These are phyloP conservation scores for Anarrhichthys ocellatus DNA, from an alignment of 2,113 vertebrate genomes.

Conservation along the genomic window DNA sequence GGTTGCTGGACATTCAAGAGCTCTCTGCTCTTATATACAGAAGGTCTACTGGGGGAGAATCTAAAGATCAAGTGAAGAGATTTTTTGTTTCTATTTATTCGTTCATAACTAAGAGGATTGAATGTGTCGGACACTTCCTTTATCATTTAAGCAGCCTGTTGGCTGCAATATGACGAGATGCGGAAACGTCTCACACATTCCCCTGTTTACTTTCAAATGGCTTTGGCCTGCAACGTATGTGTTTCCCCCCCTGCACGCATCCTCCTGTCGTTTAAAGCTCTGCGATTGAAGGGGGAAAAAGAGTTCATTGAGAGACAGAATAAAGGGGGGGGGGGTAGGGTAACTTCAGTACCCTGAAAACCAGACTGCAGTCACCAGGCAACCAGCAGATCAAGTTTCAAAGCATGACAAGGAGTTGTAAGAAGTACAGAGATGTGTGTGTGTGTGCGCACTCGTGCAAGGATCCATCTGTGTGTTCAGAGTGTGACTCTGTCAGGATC, in stretches of 20 bases:
- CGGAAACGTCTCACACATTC: constrained; percentile 36
- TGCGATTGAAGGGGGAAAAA: constrained; percentile 68
- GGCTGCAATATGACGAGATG: not conserved
- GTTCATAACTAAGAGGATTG: not conserved
- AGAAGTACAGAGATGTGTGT: constrained; percentile 63
- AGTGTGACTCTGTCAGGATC: constrained; percentile 35
- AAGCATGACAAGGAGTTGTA: constrained; percentile 80
- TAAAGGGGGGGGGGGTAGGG: constrained; percentile 61
- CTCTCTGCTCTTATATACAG: not conserved
- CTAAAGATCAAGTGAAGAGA: not conserved
- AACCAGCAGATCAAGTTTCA: constrained; percentile 83
- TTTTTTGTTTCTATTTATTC: not conserved
- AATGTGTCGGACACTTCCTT: not conserved
- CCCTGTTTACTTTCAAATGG: constrained; percentile 74
- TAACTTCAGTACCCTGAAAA: constrained; percentile 71
- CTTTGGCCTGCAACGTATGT: constrained; percentile 64
- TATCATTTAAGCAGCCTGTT: constrained; percentile 3
- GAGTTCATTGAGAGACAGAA: constrained; percentile 76
- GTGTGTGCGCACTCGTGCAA: too few relatives aligned
- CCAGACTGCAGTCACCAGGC: constrained; percentile 80
- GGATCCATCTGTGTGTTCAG: constrained; percentile 44
- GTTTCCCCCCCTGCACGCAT: constrained; percentile 56
- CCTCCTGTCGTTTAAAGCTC: constrained; percentile 73
- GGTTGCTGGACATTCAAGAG: constrained; percentile 26
- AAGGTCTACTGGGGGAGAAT: not conserved